Percentiles rank a stretch among this genome's conserved stretches.
These are phyloP conservation scores for Bombus breviceps DNA, from an alignment of 1,140 invertebrate species.

Conservation along the genomic window DNA sequence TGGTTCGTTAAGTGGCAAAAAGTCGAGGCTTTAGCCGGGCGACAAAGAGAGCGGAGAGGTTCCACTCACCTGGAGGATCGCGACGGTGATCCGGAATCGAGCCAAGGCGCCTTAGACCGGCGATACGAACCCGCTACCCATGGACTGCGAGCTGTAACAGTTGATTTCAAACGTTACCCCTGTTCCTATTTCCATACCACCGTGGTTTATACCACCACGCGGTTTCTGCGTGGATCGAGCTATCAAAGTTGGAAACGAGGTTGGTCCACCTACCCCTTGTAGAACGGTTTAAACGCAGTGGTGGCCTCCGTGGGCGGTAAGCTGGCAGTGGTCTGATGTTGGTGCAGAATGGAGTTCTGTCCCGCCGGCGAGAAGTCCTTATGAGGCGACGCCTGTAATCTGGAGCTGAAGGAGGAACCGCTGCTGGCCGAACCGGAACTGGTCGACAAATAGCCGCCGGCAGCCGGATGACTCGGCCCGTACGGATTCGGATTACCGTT, in stretches of 20 bases:
- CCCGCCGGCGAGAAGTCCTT: constrained; percentile 83
- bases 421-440: constrained; percentile 82
- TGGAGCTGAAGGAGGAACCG: constrained; percentile 81
- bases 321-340: constrained; percentile 80
- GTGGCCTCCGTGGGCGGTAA: constrained; percentile 83
- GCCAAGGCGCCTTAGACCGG: constrained; percentile 82
- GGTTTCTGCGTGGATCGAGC: no score
- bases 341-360: constrained; percentile 80
- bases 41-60: background rate
- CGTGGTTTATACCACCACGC: no score
- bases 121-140: constrained; percentile 86
- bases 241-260: background rate
- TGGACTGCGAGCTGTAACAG: constrained; percentile 84
- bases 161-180: background rate
- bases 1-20: constrained; percentile 2
- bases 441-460: constrained; percentile 83
- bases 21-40: constrained; percentile 1
- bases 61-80: constrained; percentile 72
- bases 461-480: constrained; percentile 80
- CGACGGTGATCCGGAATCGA: constrained; percentile 42
- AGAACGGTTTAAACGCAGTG: constrained; percentile 93
- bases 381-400: constrained; percentile 84
- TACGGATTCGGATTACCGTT: constrained; percentile 78
- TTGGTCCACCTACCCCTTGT: constrained; percentile 89
- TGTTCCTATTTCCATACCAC: no score